Evolutionary conservation across 2,888 invertebrate genomes (phyloP).

Genomic region (Noctuana brunneofusca): DNA sequence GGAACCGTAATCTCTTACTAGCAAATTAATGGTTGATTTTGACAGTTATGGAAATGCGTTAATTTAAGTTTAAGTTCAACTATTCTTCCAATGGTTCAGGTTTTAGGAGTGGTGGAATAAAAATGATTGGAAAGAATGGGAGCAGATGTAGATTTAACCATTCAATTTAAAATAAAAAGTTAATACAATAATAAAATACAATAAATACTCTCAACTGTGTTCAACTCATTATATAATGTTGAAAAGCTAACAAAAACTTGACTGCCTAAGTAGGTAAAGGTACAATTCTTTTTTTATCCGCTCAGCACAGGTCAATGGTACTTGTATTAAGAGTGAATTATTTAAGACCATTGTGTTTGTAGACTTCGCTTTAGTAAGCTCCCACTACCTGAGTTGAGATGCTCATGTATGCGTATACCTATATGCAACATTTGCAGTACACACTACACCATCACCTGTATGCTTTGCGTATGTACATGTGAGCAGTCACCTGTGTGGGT

Average conservation of each 20-base stretch:
- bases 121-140: too few relatives aligned
- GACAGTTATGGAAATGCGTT: too few relatives aligned
- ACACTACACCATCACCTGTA: neutral
- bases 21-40: too few relatives aligned
- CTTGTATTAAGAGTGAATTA: constrained; percentile 1
- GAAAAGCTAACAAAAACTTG: neutral
- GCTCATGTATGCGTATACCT: constrained; percentile 4
- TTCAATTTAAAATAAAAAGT: neutral
- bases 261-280: neutral
- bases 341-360: neutral
- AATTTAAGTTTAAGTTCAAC: too few relatives aligned
- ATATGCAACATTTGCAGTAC: neutral
- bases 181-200: too few relatives aligned
- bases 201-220: neutral
- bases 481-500: too few relatives aligned
- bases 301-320: neutral
- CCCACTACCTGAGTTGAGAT: constrained; percentile 3
- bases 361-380: neutral
- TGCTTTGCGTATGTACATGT: neutral
- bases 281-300: neutral
- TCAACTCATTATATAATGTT: constrained; percentile 1
- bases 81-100: too few relatives aligned
- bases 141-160: neutral
- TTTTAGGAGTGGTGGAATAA: too few relatives aligned
- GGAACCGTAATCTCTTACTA: too few relatives aligned